These are phyloP conservation scores for Varanus salvator DNA, from an alignment of 2,113 vertebrate species.

Conservation along the genomic window DNA sequence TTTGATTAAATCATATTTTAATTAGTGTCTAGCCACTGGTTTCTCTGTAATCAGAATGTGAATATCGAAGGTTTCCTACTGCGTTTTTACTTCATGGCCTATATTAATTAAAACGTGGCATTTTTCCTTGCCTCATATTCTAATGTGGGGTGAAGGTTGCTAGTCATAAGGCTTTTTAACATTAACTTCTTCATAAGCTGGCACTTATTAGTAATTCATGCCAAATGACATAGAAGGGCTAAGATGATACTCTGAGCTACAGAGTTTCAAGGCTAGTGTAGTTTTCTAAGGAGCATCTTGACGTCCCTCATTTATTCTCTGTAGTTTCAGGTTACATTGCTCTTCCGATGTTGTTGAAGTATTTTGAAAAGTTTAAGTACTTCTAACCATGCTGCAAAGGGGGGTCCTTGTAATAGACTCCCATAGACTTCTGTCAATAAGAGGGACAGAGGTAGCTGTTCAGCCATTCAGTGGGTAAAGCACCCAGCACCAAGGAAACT, in stretches of 20 bases:
- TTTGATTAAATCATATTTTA: neutral
- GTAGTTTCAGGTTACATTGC: neutral
- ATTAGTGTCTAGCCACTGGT: neutral
- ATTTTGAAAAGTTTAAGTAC: neutral
- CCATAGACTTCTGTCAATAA: neutral
- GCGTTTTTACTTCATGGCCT: no score
- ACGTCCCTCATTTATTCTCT: neutral
- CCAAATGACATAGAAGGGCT: neutral
- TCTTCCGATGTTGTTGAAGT: neutral
- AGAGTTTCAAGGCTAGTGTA: neutral
- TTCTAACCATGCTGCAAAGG: neutral
- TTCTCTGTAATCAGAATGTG: neutral
- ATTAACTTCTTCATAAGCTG: neutral
- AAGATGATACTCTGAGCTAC: neutral
- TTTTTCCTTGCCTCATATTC: no score
- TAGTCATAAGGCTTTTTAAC: no score
- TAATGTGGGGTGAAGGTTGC: no score
- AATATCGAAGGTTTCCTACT: neutral
- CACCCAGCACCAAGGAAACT: no score
- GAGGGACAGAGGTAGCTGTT: neutral
- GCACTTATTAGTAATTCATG: neutral
- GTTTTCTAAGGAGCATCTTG: neutral
- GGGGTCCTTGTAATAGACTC: neutral
- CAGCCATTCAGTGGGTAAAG: no score
- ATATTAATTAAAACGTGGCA: no score